Percentiles rank a stretch among this genome's conserved stretches.
These are phyloP conservation scores for Thereva nobilitata DNA, from an alignment of 2,888 invertebrate species.

Conservation along the genomic window DNA sequence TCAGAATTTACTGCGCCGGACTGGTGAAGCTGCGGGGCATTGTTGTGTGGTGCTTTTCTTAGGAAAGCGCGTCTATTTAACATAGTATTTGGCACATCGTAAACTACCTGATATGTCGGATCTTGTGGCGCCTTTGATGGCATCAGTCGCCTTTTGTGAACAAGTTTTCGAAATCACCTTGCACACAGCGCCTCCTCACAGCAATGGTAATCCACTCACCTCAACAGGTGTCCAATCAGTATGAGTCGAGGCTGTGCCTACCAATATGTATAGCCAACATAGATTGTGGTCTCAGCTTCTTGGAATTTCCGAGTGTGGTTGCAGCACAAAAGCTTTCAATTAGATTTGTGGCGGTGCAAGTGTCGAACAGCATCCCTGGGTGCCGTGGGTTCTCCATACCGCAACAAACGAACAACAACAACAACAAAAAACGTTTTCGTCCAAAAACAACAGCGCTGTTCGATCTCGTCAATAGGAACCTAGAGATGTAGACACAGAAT, in stretches of 20 bases:
- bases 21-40: no score
- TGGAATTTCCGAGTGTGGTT: slow-evolving; percentile 2
- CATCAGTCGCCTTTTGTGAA: neutral
- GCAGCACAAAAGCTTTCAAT: slow-evolving; percentile 27
- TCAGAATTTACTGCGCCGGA: no score
- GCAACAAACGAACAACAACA: neutral
- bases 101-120: neutral
- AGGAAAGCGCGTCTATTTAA: neutral
- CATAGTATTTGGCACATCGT: slow-evolving; percentile 1
- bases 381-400: neutral
- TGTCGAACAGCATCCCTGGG: neutral
- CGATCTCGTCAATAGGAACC: neutral
- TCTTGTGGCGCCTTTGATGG: slow-evolving; percentile 13
- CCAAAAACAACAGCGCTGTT: neutral
- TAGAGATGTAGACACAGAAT: neutral
- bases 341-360: neutral
- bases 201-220: slow-evolving; percentile 1
- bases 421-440: slow-evolving; percentile 1
- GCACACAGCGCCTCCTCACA: slow-evolving; percentile 6
- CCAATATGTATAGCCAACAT: neutral
- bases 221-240: slow-evolving; percentile 15
- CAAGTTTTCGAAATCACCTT: slow-evolving; percentile 5
- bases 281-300: neutral
- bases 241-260: neutral
- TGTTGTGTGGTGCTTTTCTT: no score